phyloP scores from a whole-genome alignment of 1,140 invertebrate species.

The Panagrolaimus sp. region DNA sequence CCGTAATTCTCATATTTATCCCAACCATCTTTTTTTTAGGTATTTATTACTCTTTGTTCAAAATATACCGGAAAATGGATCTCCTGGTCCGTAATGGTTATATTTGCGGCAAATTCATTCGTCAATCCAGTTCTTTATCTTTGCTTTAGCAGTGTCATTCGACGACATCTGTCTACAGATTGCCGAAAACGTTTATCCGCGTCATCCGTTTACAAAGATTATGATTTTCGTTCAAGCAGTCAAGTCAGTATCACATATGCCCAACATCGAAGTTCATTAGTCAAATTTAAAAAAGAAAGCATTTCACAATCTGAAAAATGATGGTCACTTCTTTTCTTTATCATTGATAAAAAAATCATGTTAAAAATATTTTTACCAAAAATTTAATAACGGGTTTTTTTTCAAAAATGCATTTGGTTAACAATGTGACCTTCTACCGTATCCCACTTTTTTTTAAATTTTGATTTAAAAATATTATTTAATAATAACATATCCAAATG shows the following conservation, averaged over 20 bases:
- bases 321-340: too few relatives aligned
- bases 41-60: slow-evolving; percentile 36
- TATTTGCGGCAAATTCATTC: slow-evolving; percentile 41
- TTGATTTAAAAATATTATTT: too few relatives aligned
- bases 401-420: too few relatives aligned
- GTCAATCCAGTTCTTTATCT: slow-evolving; percentile 42
- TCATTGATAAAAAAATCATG: too few relatives aligned
- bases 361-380: too few relatives aligned
- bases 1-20: neutral
- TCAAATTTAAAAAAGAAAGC: slow-evolving; percentile 14
- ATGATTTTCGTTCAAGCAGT: slow-evolving; percentile 14
- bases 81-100: slow-evolving; percentile 39
- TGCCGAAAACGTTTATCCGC: slow-evolving; percentile 17
- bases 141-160: slow-evolving; percentile 24
- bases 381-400: too few relatives aligned
- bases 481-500: too few relatives aligned
- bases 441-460: too few relatives aligned
- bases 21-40: slow-evolving; percentile 21
- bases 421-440: too few relatives aligned
- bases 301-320: slow-evolving; percentile 10
- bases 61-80: slow-evolving; percentile 39
- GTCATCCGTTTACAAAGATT: slow-evolving; percentile 22
- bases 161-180: slow-evolving; percentile 20
- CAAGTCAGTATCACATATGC: slow-evolving; percentile 16
- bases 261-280: neutral